Evolutionary conservation across 1,140 invertebrate species (phyloP).

Genomic region (Magallana ariakensis): DNA sequence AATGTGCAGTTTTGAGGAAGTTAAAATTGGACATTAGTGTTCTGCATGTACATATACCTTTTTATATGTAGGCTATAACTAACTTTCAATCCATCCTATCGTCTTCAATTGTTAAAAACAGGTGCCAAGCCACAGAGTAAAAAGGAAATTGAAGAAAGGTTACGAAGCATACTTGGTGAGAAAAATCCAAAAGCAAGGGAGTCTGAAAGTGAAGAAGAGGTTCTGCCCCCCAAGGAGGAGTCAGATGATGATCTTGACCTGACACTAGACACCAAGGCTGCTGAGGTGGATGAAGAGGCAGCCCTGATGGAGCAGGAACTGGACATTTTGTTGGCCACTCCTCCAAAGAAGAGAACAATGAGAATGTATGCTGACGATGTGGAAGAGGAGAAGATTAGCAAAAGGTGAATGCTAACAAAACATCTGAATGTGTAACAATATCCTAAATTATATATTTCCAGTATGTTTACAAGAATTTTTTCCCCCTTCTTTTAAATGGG

Average conservation of each 20-base stretch:
- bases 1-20: too few species aligned
- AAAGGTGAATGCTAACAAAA: conserved; percentile 59
- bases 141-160: background rate
- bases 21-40: too few species aligned
- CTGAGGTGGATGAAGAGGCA: conserved; percentile 79
- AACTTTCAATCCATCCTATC: too few species aligned
- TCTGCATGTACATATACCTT: too few species aligned
- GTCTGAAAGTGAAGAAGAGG: conserved; percentile 28
- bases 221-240: conserved; percentile 6
- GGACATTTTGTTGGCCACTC: conserved; percentile 62
- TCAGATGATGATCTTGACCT: conserved; percentile 54
- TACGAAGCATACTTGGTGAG: conserved; percentile 7
- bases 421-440: background rate
- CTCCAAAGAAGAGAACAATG: conserved; percentile 86
- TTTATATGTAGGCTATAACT: too few species aligned
- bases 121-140: conserved; percentile 15
- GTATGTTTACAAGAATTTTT: too few species aligned
- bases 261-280: conserved; percentile 48
- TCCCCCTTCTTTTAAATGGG: too few species aligned
- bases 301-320: conserved; percentile 69
- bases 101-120: background rate
- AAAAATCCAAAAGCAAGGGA: conserved; percentile 54
- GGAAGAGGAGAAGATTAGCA: conserved; percentile 83
- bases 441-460: background rate
- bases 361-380: conserved; percentile 94